Conservation (phyloP, 30 jellyfish, hydroid and myxozoan species). For the Nemopilema nomurai region DNA sequence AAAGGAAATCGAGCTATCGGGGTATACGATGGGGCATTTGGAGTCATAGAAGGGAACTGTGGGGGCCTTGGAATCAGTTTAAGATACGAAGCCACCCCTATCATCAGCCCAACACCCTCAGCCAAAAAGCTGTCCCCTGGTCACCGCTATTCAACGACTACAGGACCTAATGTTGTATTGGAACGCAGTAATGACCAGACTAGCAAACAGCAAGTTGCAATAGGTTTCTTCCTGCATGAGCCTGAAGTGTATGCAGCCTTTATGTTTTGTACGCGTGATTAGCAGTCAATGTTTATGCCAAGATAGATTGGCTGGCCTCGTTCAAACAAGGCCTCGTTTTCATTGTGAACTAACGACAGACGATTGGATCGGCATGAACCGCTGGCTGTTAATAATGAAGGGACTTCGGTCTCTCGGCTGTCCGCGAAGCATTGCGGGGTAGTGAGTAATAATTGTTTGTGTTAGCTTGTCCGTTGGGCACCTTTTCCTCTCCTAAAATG, state of each 20-base stretch:
- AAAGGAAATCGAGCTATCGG: no score
- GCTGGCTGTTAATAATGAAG: conserved; percentile 47
- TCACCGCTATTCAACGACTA: no score
- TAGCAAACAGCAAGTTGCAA: not conserved
- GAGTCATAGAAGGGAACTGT: no score
- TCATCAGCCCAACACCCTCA: no score
- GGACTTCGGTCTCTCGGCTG: conserved; percentile 83
- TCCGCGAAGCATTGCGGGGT: conserved; percentile 81
- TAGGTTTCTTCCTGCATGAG: not conserved
- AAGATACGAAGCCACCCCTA: no score
- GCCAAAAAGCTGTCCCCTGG: no score
- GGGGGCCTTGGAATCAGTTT: no score
- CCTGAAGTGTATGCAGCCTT: not conserved
- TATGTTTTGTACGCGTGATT: not conserved
- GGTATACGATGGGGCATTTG: no score
- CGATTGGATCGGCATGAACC: not conserved
- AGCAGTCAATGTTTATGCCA: not conserved
- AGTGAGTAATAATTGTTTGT: conserved; percentile 53
- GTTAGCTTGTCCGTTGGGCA: conserved; percentile 83
- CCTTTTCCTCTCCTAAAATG: conserved; percentile 69
- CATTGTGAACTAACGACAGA: not conserved
- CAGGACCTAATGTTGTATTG: no score
- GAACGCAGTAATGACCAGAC: no score
- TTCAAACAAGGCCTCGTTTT: not conserved
- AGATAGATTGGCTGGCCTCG: not conserved